These are phyloP conservation scores for Oxycera nigricornis DNA, from an alignment of 2,888 invertebrate species.

Conservation along the genomic window DNA sequence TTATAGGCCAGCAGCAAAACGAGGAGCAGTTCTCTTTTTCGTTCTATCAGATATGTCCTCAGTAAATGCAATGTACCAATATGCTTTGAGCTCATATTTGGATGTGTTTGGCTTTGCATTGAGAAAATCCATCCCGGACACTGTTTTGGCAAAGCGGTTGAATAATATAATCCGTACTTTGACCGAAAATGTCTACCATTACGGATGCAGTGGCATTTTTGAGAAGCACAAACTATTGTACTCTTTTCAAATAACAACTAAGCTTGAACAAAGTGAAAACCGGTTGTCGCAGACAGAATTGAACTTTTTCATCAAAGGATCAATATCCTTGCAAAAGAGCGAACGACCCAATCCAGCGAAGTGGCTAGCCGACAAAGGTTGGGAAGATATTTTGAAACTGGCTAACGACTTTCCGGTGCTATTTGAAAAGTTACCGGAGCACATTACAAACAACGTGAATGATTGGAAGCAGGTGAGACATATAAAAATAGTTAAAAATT, in stretches of 20 bases:
- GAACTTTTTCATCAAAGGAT: slow-evolving; percentile 92
- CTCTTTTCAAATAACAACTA: slow-evolving; percentile 89
- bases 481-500: no score
- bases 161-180: slow-evolving; percentile 83
- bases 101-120: slow-evolving; percentile 84
- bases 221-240: slow-evolving; percentile 89
- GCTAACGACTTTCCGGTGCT: slow-evolving; percentile 70
- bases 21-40: slow-evolving; percentile 90
- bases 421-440: slow-evolving; percentile 72
- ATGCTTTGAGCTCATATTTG: slow-evolving; percentile 83
- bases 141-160: slow-evolving; percentile 75
- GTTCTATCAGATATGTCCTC: slow-evolving; percentile 88
- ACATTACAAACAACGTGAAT: slow-evolving; percentile 65
- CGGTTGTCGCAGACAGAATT: slow-evolving; percentile 73
- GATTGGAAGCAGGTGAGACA: slow-evolving; percentile 76
- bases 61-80: slow-evolving; percentile 92
- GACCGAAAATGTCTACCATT: slow-evolving; percentile 88
- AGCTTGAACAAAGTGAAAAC: slow-evolving; percentile 75
- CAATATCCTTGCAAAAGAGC: slow-evolving; percentile 78
- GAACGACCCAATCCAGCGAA: slow-evolving; percentile 69
- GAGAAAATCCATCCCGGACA: slow-evolving; percentile 82
- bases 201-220: slow-evolving; percentile 91
- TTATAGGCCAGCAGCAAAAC: slow-evolving; percentile 83
- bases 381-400: slow-evolving; percentile 84
- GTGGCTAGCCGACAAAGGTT: slow-evolving; percentile 78